phyloP scores from a whole-genome alignment of 2,888 invertebrate genomes.

The Orthonevra nobilis region DNA sequence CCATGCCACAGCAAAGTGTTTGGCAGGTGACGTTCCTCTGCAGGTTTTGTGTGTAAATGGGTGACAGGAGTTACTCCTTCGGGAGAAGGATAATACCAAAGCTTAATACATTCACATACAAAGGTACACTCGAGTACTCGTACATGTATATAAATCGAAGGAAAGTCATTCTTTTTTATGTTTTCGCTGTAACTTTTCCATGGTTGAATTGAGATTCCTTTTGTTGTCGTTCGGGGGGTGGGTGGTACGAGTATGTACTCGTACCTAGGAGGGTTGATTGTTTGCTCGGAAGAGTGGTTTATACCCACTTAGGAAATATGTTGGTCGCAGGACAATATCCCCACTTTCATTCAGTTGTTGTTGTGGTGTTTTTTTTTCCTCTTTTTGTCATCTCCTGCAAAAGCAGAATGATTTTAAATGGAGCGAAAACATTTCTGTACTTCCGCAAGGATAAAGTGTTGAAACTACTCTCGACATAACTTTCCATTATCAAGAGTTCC shows the following conservation, averaged over 20 bases:
- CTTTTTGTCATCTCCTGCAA: neutral
- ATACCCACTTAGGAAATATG: slow-evolving; percentile 50
- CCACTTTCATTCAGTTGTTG: too few species aligned
- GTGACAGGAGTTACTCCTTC: slow-evolving; percentile 18
- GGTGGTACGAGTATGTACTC: neutral
- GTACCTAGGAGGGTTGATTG: slow-evolving; percentile 26
- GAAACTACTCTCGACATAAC: slow-evolving; percentile 69
- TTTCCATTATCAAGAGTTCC: slow-evolving; percentile 69
- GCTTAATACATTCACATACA: slow-evolving; percentile 3
- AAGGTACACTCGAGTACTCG: too few species aligned
- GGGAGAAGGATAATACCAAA: neutral
- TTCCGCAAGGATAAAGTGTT: slow-evolving; percentile 65
- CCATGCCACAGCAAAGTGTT: neutral
- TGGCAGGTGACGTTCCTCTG: slow-evolving; percentile 24
- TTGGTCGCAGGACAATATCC: slow-evolving; percentile 48
- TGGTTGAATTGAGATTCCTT: slow-evolving; percentile 22
- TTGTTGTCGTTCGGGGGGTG: neutral
- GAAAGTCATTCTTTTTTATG: too few species aligned
- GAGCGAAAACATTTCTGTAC: slow-evolving; percentile 62
- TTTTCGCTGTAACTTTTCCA: too few species aligned
- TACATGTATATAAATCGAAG: too few species aligned
- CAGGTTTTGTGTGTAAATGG: slow-evolving; percentile 13
- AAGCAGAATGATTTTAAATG: slow-evolving; percentile 54
- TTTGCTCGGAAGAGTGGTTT: slow-evolving; percentile 61
- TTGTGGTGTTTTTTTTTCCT: slow-evolving; percentile 6